These are phyloP conservation scores for Chelon auratus DNA, from an alignment of 2,797 vertebrate genomes.

Conservation along the genomic window DNA sequence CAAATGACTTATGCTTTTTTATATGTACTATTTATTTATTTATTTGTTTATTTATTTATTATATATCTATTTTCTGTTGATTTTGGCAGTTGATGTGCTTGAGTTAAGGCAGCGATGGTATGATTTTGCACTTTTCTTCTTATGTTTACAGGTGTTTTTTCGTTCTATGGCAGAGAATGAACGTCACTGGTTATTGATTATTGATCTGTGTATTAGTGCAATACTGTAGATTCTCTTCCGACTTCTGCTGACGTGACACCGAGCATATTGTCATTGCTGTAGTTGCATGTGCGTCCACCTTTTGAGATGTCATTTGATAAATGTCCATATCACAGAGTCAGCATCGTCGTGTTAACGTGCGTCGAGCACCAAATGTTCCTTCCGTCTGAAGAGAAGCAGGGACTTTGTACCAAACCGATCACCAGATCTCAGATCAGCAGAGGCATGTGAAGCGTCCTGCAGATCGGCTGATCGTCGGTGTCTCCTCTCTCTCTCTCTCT, in stretches of 20 bases:
- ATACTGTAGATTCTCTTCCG: conserved; percentile 35
- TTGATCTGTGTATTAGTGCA: conserved; percentile 48
- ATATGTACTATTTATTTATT: conserved; percentile 39
- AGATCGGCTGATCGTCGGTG: conserved; percentile 30
- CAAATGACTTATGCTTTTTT: conserved; percentile 45
- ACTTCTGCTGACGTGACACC: conserved; percentile 24
- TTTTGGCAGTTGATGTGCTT: conserved; percentile 23
- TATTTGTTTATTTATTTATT: conserved; percentile 1
- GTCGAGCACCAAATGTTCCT: no score
- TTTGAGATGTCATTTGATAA: conserved; percentile 39
- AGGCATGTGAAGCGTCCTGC: conserved; percentile 34
- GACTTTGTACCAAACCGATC: conserved; percentile 5
- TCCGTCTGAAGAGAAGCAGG: background rate
- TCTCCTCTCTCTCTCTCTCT: conserved; percentile 1
- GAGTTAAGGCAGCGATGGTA: conserved; percentile 16
- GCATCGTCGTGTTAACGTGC: conserved; percentile 2
- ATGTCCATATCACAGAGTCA: conserved; percentile 28
- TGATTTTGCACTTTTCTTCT: conserved; percentile 52
- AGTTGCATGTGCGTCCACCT: conserved; percentile 53
- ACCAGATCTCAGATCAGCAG: conserved; percentile 32
- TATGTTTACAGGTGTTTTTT: conserved; percentile 42
- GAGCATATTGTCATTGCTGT: conserved; percentile 33
- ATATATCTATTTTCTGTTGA: conserved; percentile 31
- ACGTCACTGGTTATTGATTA: conserved; percentile 1
- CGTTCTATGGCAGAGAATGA: conserved; percentile 22